These are phyloP conservation scores for Austrolebias charrua DNA, from an alignment of 2,797 vertebrate genomes.

Conservation along the genomic window DNA sequence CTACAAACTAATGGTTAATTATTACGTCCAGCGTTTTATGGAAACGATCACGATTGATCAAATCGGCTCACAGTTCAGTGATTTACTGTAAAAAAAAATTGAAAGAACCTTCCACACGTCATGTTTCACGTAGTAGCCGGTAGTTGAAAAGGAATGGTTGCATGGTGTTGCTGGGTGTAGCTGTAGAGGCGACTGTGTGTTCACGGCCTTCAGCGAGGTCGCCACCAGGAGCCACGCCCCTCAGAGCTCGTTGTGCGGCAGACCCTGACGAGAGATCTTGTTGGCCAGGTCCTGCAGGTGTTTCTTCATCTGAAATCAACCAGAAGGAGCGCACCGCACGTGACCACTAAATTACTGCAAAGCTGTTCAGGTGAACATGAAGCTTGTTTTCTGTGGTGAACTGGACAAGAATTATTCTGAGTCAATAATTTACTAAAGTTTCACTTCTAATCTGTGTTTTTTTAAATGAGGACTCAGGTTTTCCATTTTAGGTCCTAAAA, in stretches of 20 bases:
- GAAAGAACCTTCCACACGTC: background rate
- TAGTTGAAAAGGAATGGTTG: background rate
- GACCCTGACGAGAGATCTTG: conserved; percentile 87
- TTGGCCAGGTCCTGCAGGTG: conserved; percentile 92
- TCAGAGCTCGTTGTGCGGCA: conserved; percentile 94
- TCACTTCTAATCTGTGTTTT: too few relatives aligned
- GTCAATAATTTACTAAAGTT: too few relatives aligned
- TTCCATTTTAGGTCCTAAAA: too few relatives aligned
- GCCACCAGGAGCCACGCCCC: background rate
- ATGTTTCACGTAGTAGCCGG: background rate
- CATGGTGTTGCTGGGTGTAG: background rate
- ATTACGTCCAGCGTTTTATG: too few relatives aligned
- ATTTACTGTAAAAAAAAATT: background rate
- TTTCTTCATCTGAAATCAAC: conserved; percentile 90
- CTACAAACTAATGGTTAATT: too few relatives aligned
- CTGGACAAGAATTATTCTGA: background rate
- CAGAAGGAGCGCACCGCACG: background rate
- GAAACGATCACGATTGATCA: too few relatives aligned
- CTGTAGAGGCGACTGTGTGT: background rate
- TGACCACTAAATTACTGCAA: background rate
- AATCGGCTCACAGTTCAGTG: background rate
- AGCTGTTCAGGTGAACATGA: background rate
- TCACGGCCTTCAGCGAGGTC: conserved; percentile 2
- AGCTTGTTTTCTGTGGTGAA: too few relatives aligned
- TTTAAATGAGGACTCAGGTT: too few relatives aligned